Evolutionary conservation across 2,797 vertebrate genomes (phyloP), one percentile per base, ranked within the genome.

Genomic region (Rhinella marina): DNA sequence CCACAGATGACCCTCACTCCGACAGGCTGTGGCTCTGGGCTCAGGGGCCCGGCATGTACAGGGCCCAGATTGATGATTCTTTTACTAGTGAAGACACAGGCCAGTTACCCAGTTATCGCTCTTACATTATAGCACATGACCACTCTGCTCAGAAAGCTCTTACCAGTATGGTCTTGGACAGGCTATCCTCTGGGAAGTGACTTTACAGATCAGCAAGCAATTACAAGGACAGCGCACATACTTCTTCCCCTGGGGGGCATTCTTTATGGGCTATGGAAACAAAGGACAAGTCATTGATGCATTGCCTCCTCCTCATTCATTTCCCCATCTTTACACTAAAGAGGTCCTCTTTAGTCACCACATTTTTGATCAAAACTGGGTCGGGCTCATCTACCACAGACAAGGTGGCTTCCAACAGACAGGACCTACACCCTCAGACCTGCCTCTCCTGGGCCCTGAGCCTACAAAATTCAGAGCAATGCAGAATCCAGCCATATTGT

Each of bases 161-260:
- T 93, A 98, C 97, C 97, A 98, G 91, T 98, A 97, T 21, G 96
- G 97, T 54, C 97, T 95, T 73, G 97, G 97, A 87, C 97, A 98
- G 90, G 97, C 97, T 87, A 98, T 98, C 92, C 97, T 95, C 91
- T 97, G 97, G 86, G 97, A 97, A 6, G 97, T 97, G 92, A 98
- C 97, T 94, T 97, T 97, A 95, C 97, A 98, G 94, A 98, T 98
- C 91, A 98, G 96, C 85, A 98, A 96, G 92, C 97, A 98, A 93
- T 98, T 98, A 93, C 97, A 98, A 79, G 97, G 97, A 90, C 97
- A 98, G 88, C 97, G 95, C 27, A 98, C 97, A 70, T 98, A 98
- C 92, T 98, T 98, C 94, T 98, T 98, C 87, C 97, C 97, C 21
- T 96, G 95, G 9, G 97, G 97, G 89, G 97, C 97, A 82, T 98